Evolutionary conservation across 2,888 invertebrate species (phyloP).

Genomic region (Julus scandinavius): DNA sequence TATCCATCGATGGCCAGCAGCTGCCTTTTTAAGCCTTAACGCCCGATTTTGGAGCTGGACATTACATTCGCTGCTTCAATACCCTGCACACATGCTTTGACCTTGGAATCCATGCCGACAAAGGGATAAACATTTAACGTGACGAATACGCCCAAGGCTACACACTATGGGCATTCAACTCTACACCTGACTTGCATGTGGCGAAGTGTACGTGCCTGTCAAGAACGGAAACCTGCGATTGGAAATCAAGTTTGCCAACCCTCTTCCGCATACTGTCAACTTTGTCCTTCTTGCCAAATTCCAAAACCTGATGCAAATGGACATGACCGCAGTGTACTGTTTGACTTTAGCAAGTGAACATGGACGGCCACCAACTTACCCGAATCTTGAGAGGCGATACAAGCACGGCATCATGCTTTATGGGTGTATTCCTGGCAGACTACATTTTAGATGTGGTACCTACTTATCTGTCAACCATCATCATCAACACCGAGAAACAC

Average conservation of each 20-base stretch:
- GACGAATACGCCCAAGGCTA: not conserved
- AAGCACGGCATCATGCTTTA: not conserved
- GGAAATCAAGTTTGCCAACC: not conserved
- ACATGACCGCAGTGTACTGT: slow-evolving; percentile 5
- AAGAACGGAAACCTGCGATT: not conserved
- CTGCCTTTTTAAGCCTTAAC: no score
- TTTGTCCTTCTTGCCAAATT: not conserved
- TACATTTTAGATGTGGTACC: not conserved
- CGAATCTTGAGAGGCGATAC: not conserved
- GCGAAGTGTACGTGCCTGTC: not conserved
- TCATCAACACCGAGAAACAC: not conserved
- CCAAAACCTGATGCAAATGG: not conserved
- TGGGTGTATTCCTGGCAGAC: not conserved
- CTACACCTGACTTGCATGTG: not conserved
- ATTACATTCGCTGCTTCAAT: no score
- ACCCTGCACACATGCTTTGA: not conserved
- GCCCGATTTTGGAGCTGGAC: no score
- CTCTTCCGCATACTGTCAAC: not conserved
- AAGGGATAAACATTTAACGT: not conserved
- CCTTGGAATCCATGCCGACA: not conserved
- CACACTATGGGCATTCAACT: not conserved
- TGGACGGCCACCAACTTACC: not conserved
- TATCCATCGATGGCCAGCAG: no score
- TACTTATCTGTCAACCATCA: not conserved
- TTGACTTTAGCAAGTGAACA: not conserved